Evolutionary conservation across 2,888 invertebrate genomes (phyloP).

Genomic region (Phengaris arion): DNA sequence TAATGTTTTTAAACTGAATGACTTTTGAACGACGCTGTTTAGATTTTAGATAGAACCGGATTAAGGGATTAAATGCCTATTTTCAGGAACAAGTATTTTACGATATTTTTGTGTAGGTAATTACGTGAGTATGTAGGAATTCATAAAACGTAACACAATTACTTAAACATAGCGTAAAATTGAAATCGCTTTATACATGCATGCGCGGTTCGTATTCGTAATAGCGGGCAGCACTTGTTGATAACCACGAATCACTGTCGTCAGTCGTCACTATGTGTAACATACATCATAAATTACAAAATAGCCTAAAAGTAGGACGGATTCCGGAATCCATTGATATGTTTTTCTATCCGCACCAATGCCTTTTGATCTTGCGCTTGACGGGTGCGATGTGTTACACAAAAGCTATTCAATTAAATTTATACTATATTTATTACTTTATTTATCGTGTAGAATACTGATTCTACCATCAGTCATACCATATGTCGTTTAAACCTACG

Average conservation of each 20-base stretch:
- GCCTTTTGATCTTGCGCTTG: constrained; percentile 34
- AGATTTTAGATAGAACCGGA: too few species aligned
- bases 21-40: too few species aligned
- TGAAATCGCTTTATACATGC: not conserved
- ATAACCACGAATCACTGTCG: constrained; percentile 1
- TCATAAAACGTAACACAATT: not conserved
- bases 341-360: constrained; percentile 32
- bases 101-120: not conserved
- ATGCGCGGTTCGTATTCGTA: not conserved
- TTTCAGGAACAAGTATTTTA: too few species aligned
- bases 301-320: constrained; percentile 31
- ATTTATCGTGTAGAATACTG: not conserved
- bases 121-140: not conserved
- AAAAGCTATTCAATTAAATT: not conserved
- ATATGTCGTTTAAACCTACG: not conserved
- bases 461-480: not conserved
- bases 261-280: constrained; percentile 10
- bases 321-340: constrained; percentile 35
- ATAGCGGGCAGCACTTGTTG: not conserved
- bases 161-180: not conserved
- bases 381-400: constrained; percentile 21
- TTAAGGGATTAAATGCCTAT: too few species aligned
- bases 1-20: too few species aligned
- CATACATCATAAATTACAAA: not conserved
- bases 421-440: too few species aligned